These are phyloP conservation scores for Onchidella celtica DNA, from an alignment of 2,888 invertebrate genomes.

Conservation along the genomic window DNA sequence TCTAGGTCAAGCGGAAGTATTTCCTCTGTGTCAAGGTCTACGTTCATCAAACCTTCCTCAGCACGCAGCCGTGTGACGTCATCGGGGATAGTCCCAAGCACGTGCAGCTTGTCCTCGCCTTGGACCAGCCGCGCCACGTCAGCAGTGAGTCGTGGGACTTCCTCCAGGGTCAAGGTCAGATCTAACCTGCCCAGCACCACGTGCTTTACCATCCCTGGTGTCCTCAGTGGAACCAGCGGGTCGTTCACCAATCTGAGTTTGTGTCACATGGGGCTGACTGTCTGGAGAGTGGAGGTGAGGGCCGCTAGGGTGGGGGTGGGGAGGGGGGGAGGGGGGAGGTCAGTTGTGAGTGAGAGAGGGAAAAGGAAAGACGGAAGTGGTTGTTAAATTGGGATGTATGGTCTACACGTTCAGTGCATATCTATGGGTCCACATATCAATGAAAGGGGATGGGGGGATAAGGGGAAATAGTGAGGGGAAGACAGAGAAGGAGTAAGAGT, in stretches of 20 bases:
- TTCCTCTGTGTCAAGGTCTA: not conserved
- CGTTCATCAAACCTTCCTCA: not conserved
- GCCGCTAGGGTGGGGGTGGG: too few species aligned
- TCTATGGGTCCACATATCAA: too few species aligned
- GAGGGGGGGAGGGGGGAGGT: too few species aligned
- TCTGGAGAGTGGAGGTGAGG: constrained; percentile 27
- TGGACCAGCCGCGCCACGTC: not conserved
- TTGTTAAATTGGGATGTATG: too few species aligned
- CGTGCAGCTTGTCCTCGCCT: not conserved
- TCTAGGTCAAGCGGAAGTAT: not conserved
- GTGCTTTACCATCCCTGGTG: not conserved
- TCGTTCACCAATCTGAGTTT: not conserved
- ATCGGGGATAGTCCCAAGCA: too few species aligned
- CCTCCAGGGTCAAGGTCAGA: not conserved
- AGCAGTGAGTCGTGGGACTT: constrained; percentile 4
- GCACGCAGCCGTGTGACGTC: not conserved
- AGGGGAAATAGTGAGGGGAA: too few species aligned
- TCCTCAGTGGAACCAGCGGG: not conserved
- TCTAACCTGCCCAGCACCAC: not conserved
- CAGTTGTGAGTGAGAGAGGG: too few species aligned
- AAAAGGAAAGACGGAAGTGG: too few species aligned
- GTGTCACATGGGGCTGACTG: not conserved
- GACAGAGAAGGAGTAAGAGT: too few species aligned
- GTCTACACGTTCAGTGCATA: too few species aligned
- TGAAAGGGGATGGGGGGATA: too few species aligned